These are phyloP conservation scores for Porites cylindrica DNA, from an alignment of 92 coral and sea anemone species.

Conservation along the genomic window DNA sequence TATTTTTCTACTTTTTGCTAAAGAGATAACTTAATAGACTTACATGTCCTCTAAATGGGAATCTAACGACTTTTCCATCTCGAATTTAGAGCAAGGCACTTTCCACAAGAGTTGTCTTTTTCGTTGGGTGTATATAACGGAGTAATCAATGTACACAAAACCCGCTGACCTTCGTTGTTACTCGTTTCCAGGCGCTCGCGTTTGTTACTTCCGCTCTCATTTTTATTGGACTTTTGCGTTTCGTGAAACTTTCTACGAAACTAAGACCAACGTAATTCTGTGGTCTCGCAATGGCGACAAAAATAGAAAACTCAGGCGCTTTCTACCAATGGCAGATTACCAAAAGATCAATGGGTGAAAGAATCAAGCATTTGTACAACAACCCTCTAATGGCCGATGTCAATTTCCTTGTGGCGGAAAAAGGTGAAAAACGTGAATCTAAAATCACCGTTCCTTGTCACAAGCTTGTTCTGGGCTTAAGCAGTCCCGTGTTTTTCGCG, in stretches of 20 bases:
- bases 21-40: constrained; percentile 17
- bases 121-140: not conserved
- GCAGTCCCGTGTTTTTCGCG: constrained; percentile 67
- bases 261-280: not conserved
- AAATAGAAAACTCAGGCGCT: not conserved
- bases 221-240: not conserved
- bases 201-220: not conserved
- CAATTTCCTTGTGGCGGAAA: constrained; percentile 1
- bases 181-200: not conserved
- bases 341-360: constrained; percentile 4
- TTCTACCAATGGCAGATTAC: constrained; percentile 18
- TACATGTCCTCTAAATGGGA: constrained; percentile 83
- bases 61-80: constrained; percentile 84
- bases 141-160: not conserved
- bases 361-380: constrained; percentile 36
- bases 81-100: not conserved
- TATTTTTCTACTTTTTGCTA: not conserved
- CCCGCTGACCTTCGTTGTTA: not conserved
- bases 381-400: constrained; percentile 23
- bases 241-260: not conserved
- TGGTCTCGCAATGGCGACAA: constrained; percentile 6
- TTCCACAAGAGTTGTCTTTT: not conserved
- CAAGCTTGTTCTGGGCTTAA: constrained; percentile 53
- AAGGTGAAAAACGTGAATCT: not conserved
- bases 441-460: constrained; percentile 30